phyloP scores from a whole-genome alignment of 2,888 invertebrate species.

The Hedychridium roseum region DNA sequence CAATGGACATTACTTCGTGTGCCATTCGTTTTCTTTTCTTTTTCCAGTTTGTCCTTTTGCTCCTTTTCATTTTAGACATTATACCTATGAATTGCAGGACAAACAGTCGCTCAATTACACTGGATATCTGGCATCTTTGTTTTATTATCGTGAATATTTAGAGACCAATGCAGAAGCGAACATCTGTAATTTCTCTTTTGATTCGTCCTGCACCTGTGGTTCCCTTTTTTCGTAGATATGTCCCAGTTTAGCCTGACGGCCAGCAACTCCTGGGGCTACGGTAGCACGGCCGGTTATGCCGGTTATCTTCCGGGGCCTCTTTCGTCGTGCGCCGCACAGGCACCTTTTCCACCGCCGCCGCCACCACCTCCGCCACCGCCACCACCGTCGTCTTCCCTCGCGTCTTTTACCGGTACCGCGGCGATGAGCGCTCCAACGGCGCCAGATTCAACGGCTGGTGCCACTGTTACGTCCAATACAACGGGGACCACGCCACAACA shows the following conservation, averaged over 20 bases:
- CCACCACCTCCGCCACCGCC: constrained; percentile 50
- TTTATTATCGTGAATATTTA: not conserved
- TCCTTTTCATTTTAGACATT: too few relatives aligned
- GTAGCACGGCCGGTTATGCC: constrained; percentile 85
- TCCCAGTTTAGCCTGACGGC: constrained; percentile 85
- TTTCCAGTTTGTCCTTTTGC: too few relatives aligned
- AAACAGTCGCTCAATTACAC: too few relatives aligned
- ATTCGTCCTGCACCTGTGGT: too few relatives aligned
- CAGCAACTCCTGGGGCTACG: constrained; percentile 89
- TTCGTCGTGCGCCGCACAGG: constrained; percentile 75
- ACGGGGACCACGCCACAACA: constrained; percentile 54
- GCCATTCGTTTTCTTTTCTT: too few relatives aligned
- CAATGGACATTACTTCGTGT: too few relatives aligned
- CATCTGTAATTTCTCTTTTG: not conserved
- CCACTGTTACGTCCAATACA: constrained; percentile 49
- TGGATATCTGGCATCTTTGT: not conserved
- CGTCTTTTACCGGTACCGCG: constrained; percentile 55
- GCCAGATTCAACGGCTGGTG: constrained; percentile 58
- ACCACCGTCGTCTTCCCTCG: constrained; percentile 49
- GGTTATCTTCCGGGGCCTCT: constrained; percentile 79
- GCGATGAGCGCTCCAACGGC: constrained; percentile 56
- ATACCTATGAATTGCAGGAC: too few relatives aligned
- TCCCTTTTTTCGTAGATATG: constrained; percentile 81
- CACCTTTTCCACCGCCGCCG: constrained; percentile 59
- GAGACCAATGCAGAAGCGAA: not conserved